These are phyloP conservation scores for Plumapathes pennacea DNA, from an alignment of 92 coral and sea anemone genomes.

Conservation along the genomic window DNA sequence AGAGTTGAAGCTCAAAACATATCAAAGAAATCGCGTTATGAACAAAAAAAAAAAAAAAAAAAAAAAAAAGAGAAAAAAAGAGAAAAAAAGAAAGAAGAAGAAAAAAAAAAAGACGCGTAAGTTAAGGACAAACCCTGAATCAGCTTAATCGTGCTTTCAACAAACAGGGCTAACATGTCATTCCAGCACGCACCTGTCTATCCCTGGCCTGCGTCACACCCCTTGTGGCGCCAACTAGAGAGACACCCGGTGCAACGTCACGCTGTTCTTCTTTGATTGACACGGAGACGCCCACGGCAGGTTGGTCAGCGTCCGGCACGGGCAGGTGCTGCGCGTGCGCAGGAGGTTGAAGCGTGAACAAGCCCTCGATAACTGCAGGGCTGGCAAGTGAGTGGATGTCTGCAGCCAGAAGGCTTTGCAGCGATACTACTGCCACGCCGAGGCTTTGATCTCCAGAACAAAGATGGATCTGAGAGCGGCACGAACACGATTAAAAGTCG, in stretches of 20 bases:
- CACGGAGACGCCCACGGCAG: constrained; percentile 92
- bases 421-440: constrained; percentile 78
- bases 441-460: constrained; percentile 88
- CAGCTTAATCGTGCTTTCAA: too few species aligned
- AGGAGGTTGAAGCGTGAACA: constrained; percentile 69
- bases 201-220: constrained; percentile 2
- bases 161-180: too few species aligned
- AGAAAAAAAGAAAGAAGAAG: too few species aligned
- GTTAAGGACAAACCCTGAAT: too few species aligned
- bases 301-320: constrained; percentile 45
- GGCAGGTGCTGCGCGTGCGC: constrained; percentile 34
- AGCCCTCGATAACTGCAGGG: constrained; percentile 80
- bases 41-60: too few species aligned
- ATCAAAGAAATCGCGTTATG: too few species aligned
- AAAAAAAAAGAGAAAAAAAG: too few species aligned
- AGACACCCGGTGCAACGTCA: constrained; percentile 21
- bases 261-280: constrained; percentile 62
- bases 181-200: not conserved
- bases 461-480: constrained; percentile 67
- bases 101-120: too few species aligned
- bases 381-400: constrained; percentile 41
- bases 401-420: constrained; percentile 68
- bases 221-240: too few species aligned
- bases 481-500: too few species aligned
- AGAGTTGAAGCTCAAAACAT: too few species aligned